Base-by-base conservation (phyloP, 2,797 vertebrate species). In the Pangasius mekongensis region DNA sequence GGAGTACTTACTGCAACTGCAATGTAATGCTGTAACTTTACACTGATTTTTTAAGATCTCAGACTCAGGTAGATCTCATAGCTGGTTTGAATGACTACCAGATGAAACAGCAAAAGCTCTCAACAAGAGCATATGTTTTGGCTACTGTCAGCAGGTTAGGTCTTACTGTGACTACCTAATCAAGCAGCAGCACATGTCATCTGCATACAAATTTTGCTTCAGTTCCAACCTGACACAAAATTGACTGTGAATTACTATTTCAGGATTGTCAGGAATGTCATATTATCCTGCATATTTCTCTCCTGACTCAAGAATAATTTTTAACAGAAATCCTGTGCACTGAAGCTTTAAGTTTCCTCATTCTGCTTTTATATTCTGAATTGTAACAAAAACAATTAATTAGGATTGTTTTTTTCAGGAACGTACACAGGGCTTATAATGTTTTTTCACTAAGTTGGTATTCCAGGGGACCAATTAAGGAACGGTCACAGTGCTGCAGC, bases 381-480 rank as follows among this genome's bases (percentile, higher is more conserved):
- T 33, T 60, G 56, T 60, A 82, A 39, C 33, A 54, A 81, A 81
- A 39, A 24, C 3, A 58, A 22, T 56, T 33, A 33, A 33, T 54
- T 78, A 56, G n/a, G n/a, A 1, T 56, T 9, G 43, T 43, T 52
- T 27, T 74, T 27, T 69, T 43, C 13, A 76, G 73, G 30, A 78
- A 56, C n/a, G 8, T 33, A 3, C 8, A 80, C 16, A 56, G 16
- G 9, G 16, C 76, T 56, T 27, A 39, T 81, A 81, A 39, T 81
- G 36, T 62, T 60, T 60, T 39, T 60, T 7, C 10, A 3, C 36
- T 62, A 62, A 14, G 49, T 16, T 78, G 49, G 16, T 89, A 64
- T 85, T 86, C 36, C 4, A 56, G 30, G 69, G 43, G 86, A 85
- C 87, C 87, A 87, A 91, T 91, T 90, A 90, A 81, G 67, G 47